A percentile compares a stretch with the other conserved stretches of the same genome.
phyloP scores from a whole-genome alignment of 2,113 vertebrate species.

The Callopanchax toddi region DNA sequence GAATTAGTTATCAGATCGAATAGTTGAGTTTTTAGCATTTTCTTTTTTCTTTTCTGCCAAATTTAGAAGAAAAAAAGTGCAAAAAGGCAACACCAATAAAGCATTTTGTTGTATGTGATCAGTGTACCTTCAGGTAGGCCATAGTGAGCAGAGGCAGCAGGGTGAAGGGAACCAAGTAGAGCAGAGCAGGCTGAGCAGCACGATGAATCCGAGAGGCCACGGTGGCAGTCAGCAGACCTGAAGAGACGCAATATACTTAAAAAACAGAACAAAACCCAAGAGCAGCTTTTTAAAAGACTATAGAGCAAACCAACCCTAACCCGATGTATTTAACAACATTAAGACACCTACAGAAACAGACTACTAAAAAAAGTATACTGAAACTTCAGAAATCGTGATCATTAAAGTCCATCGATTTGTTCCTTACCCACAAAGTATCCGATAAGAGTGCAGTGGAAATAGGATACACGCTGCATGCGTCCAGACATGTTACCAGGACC shows the following conservation, averaged over 20 bases:
- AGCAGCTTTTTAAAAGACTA: neutral
- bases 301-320: no score
- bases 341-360: neutral
- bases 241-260: constrained; percentile 10
- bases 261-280: neutral
- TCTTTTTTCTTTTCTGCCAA: no score
- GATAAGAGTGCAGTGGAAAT: constrained; percentile 99
- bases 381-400: neutral
- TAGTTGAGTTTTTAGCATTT: no score
- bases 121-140: constrained; percentile 97
- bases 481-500: constrained; percentile 90
- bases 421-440: constrained; percentile 98
- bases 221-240: constrained; percentile 96
- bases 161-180: constrained; percentile 99
- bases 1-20: no score
- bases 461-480: constrained; percentile 98
- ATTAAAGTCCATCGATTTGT: constrained; percentile 15
- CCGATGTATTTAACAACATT: no score
- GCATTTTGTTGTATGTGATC: no score
- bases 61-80: no score
- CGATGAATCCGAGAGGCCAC: constrained; percentile 98
- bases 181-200: constrained; percentile 95
- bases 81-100: no score
- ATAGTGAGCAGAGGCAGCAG: constrained; percentile 99
- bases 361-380: no score